Base-by-base conservation (phyloP, 2,888 invertebrate species). In the Alentia gelatinosa region DNA sequence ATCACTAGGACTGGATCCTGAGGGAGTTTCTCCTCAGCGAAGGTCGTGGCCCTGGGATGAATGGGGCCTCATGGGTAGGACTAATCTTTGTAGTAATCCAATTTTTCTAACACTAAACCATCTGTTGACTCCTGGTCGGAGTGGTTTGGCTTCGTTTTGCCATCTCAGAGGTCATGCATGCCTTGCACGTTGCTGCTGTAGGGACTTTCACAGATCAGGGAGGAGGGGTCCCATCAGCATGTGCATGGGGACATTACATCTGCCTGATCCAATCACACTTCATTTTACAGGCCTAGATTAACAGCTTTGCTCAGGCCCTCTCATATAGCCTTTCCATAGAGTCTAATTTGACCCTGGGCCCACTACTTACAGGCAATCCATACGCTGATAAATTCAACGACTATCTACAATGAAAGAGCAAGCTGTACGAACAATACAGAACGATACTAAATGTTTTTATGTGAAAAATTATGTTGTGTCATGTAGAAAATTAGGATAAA, bases 31-130 rank as follows among this genome's bases (percentile, higher is more conserved):
- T n/a, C 35, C n/a, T 19, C 37, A 39, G 4, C 79, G 39, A 26
- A 79, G 79, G 79, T 79, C 79, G 39, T 3, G 79, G 35, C 79
- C 79, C 79, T 39, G 39, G 79, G 37, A 39, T 35, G 37, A 79
- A 37, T 79, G 79, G 79, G 68, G 37, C 15, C 79, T 0, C 9
- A 35, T 19, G 79, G 79, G 1, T 35, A 35, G 79, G 79, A 39
- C 79, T 79, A 79, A 79, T 79, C 79, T 79, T 37, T 19, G 37
- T 35, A 19, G 37, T 35, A 79, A 79, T 79, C 79, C 79, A 35
- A 15, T 79, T 79, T 15, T 33, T n/a, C 37, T 15, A 23, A 19
- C 39, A 39, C 15, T 39, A 23, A 39, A 79, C 79, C 79, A 79
- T 79, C 79, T 79, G 79, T 79, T 79, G 79, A 79, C 79, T n/a